Evolutionary conservation across 2,797 vertebrate genomes (phyloP), one percentile per base, ranked within the genome.

Genomic region (Pteronotus mesoamericanus): DNA sequence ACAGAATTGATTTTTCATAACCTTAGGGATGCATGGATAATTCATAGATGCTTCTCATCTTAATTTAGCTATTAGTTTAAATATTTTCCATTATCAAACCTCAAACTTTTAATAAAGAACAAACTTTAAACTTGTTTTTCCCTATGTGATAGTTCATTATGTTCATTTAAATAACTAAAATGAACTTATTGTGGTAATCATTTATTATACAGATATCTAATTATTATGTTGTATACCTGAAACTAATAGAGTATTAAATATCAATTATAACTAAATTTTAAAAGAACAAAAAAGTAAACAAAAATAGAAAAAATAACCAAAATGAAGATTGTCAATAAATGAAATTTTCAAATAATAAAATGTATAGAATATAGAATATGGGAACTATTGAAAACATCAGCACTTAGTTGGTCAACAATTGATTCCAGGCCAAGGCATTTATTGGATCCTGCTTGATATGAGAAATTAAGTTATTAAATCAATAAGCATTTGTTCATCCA

Each of bases 91-190:
- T 85, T 80, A 64, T 24, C 29, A 80, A 57, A 59, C 26, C 86
- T 64, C 57, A 83, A 12, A 46, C 15, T 92, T 89, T 83, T 83
- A 94, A 53, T 44, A 74, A 55, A n/a, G 26, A 82, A 4, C 42
- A 86, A 90, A 95, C 83, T 88, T 72, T 66, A 92, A 66, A 85
- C 24, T 4, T 51, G 55, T 96, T 74, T 55, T 71, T 66, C 48
- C 34, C 51, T 66, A 39, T 79, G 24, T 64, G 26, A 51, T 89
- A 89, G 5, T 72, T 91, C 11, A 66, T 68, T 44, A 32, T 57
- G 39, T 93, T 48, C 37, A 44, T 82, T 83, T 96, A 96, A 90
- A 82, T 80, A 87, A 88, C 34, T 15, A 24, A 78, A 87, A 80
- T 37, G 39, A 68, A 93, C 57, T 10, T 46, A 48, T 34, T 66